Evolutionary conservation across 2,113 vertebrate genomes (phyloP), one percentile per base, ranked within the genome.

Genomic region (Electrona antarctica): DNA sequence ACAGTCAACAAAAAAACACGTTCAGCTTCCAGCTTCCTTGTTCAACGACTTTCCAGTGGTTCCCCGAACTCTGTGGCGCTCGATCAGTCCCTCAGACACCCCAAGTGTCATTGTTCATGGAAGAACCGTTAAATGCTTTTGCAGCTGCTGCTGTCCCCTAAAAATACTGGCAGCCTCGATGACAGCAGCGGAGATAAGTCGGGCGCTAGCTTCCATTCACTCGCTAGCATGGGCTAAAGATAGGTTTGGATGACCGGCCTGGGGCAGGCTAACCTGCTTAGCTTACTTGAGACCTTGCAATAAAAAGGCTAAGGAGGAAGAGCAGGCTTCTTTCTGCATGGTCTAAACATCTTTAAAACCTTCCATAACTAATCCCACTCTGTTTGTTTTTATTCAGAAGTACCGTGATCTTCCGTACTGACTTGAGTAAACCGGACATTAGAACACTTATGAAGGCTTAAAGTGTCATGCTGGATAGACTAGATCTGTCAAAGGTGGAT

Each of bases 111-210:
- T 94, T 94, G 93, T 93, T 92, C 90, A 13, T 90, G 84, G 90
- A 93, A 91, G 90, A 21, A 91, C 89, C 81, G 80, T 92, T 94
- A 94, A 93, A 93, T 94, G 93, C 92, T 94, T 94, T 93, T 90
- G 92, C 93, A 94, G 93, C 93, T 93, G 93, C 90, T 91, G 91
- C 93, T 79, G 90, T 88, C 91, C 90, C 83, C 92, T 93, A 93
- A 94, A 94, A 94, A 93, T 94, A 94, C 93, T 83, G 83, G 76
- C 90, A 82, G 92, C 88, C 89, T 89, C 75, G 87, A 93, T 94
- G 93, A 94, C 92, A 94, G 93, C 91, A 90, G 89, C 87, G 87
- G 83, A 92, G 90, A 93, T 93, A 93, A 94, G 92, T 89, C 84
- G 81, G 82, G 83, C 89, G 88, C 91, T 21, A 21, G 21, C 21